These are phyloP conservation scores for Thera britannica DNA, from an alignment of 2,888 invertebrate genomes.

Conservation along the genomic window DNA sequence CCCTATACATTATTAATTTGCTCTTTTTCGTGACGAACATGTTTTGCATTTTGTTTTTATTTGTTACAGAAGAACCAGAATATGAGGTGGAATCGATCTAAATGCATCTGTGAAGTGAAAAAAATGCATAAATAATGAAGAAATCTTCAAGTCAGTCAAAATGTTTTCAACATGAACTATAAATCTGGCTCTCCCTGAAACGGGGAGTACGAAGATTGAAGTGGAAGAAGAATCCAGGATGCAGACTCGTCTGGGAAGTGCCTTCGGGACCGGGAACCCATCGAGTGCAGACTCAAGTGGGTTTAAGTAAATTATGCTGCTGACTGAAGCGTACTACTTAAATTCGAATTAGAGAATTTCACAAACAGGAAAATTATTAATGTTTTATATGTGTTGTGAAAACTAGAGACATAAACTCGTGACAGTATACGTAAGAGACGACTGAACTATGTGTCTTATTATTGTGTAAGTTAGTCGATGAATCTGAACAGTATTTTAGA, in stretches of 20 bases:
- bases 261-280: conserved; percentile 1
- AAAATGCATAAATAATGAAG: conserved; percentile 36
- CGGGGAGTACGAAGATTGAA: conserved; percentile 1
- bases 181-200: conserved; percentile 1
- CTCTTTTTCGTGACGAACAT: neutral
- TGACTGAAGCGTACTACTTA: conserved; percentile 25
- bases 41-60: conserved; percentile 49
- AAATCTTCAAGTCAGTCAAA: conserved; percentile 13
- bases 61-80: conserved; percentile 78
- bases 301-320: conserved; percentile 3
- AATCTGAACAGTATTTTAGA: conserved; percentile 76
- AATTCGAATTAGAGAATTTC: conserved; percentile 15
- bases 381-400: conserved; percentile 30
- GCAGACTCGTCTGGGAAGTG: conserved; percentile 9
- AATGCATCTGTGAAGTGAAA: conserved; percentile 68
- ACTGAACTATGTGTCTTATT: conserved; percentile 52
- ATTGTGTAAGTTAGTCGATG: conserved; percentile 41
- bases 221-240: neutral
- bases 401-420: conserved; percentile 32
- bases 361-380: neutral
- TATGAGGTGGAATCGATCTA: conserved; percentile 81
- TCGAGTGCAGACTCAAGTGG: conserved; percentile 17
- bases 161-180: neutral
- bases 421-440: conserved; percentile 42
- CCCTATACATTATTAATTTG: neutral